Base-by-base conservation (phyloP, 2,888 invertebrate species). In the Brachypalpus laphriformis region DNA sequence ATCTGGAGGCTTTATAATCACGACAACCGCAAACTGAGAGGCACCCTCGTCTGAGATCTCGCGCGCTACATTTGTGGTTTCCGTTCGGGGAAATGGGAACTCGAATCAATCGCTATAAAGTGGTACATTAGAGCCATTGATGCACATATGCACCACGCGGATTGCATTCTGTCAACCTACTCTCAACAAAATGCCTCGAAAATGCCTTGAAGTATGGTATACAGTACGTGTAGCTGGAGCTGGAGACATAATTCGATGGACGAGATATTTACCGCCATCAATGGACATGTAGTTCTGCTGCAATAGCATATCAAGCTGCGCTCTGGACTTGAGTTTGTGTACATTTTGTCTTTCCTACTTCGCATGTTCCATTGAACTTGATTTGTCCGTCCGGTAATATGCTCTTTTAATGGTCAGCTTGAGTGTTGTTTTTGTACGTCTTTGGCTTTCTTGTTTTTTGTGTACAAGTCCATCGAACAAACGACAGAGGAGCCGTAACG, bases 301-400 rank as follows among this genome's bases (percentile, higher is more conserved):
- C 54, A 61, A 28, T 59, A 49, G 34, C 66, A 59, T 31, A 34
- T n/a, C 54, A 49, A 45, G 51, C 47, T 42, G 28, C 47, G 14
- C 65, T 77, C 20, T 34, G 18, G 63, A 20, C 31, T 47, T 61
- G 25, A 16, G n/a, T 59, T 37, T 34, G 54, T 68, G 25, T 65
- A 1, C 45, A 20, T 51, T 59, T 45, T 28, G 66, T 42, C 56
- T 45, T 16, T 71, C 37, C 63, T 45, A 5, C 18, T 56, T 3
- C 16, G 45, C 71, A 59, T 65, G 57, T 82, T 77, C 71, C 78
- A 78, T 82, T 82, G 82, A 82, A 82, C 82, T 82, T 82, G 82
- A 82, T 82, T 71, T 22, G 42, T 51, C 70, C 18, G 42, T 61
- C 63, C 57, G 59, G 57, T 51, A 42, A 72, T 63, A 63, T 71